Conservation (phyloP, 92 coral and sea anemone species). For the Desmophyllum pertusum region DNA sequence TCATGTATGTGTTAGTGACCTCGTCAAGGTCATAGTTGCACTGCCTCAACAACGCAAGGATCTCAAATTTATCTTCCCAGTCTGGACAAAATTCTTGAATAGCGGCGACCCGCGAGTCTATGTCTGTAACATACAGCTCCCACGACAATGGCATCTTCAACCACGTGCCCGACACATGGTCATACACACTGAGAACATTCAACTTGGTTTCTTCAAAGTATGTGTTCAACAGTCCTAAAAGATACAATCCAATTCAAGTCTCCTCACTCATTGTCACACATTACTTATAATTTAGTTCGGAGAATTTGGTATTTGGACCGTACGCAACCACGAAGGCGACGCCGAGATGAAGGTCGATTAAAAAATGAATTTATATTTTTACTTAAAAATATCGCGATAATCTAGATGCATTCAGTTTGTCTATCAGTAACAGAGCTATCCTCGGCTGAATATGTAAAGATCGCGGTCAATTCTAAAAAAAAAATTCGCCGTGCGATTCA, state of each 20-base stretch:
- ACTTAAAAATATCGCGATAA: too few species aligned
- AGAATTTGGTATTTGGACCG: background rate
- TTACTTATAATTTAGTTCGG: background rate
- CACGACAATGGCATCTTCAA: conserved; percentile 80
- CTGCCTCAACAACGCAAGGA: conserved; percentile 76
- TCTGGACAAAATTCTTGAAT: conserved; percentile 72
- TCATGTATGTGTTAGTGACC: conserved; percentile 68
- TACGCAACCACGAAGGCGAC: too few species aligned
- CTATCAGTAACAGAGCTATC: too few species aligned
- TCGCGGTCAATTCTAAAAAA: too few species aligned
- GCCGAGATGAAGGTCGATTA: too few species aligned
- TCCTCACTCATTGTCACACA: background rate
- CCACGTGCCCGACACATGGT: conserved; percentile 79
- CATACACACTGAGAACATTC: conserved; percentile 75
- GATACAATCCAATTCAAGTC: background rate
- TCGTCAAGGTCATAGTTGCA: conserved; percentile 83
- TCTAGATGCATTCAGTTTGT: too few species aligned
- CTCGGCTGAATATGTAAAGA: too few species aligned
- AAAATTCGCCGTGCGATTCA: too few species aligned
- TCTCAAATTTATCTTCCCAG: conserved; percentile 73
- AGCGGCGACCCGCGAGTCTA: conserved; percentile 26
- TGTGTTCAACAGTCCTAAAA: conserved; percentile 68
- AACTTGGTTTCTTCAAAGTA: conserved; percentile 77
- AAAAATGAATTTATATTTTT: too few species aligned
- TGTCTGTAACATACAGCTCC: conserved; percentile 70